Evolutionary conservation across 2,888 invertebrate species (phyloP).

Genomic region (Oegoconia quadripuncta): DNA sequence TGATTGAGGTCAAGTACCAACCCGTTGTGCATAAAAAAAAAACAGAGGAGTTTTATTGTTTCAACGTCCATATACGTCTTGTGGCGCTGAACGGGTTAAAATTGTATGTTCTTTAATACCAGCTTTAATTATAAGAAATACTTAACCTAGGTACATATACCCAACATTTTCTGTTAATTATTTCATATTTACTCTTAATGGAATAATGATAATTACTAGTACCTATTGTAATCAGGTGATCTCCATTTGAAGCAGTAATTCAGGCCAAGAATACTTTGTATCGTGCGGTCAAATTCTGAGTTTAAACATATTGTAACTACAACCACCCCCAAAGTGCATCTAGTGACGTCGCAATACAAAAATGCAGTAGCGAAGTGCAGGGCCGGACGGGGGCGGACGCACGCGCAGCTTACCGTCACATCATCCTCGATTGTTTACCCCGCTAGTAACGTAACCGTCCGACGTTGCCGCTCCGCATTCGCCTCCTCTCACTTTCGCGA

Average conservation of each 20-base stretch:
- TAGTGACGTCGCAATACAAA: conserved; percentile 61
- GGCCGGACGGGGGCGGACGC: conserved; percentile 54
- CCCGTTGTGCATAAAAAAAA: too few species aligned
- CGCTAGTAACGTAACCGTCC: conserved; percentile 68
- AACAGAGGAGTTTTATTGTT: too few species aligned
- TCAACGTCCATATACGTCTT: too few species aligned
- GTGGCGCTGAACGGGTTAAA: too few species aligned
- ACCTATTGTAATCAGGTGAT: too few species aligned
- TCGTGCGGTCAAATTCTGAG: too few species aligned
- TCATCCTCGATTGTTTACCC: conserved; percentile 72
- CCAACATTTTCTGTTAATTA: background rate
- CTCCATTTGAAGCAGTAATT: too few species aligned
- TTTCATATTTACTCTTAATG: background rate
- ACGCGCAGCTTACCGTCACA: conserved; percentile 66
- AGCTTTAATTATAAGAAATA: too few species aligned
- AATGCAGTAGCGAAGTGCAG: conserved; percentile 70
- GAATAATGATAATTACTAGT: background rate
- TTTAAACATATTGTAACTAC: background rate
- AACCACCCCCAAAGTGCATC: conserved; percentile 3
- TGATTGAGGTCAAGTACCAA: too few species aligned
- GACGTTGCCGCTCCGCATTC: conserved; percentile 67
- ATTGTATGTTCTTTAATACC: too few species aligned
- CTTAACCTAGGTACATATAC: too few species aligned
- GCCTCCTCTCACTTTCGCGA: conserved; percentile 78
- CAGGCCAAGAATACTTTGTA: too few species aligned